Evolutionary conservation across 2,888 invertebrate genomes (phyloP).

Genomic region (Apamea sordens): DNA sequence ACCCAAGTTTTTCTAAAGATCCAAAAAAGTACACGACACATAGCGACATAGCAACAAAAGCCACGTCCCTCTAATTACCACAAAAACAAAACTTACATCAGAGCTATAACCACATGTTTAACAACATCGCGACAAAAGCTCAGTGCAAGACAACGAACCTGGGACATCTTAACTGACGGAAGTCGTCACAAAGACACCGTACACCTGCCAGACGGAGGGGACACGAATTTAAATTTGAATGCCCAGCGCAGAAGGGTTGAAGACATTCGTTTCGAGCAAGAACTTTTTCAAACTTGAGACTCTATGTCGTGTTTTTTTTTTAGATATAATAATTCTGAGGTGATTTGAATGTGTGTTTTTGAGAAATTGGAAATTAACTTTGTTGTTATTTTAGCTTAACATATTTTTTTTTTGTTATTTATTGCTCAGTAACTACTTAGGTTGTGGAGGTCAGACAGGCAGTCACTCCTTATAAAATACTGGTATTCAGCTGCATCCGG

Average conservation of each 20-base stretch:
- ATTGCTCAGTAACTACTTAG: no score
- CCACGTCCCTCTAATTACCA: conserved; percentile 44
- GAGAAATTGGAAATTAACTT: conserved; percentile 18
- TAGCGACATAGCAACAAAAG: conserved; percentile 34
- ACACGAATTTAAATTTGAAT: conserved; percentile 87
- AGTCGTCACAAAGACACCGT: conserved; percentile 81
- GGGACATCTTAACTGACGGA: conserved; percentile 78
- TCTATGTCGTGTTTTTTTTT: conserved; percentile 42
- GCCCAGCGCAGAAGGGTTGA: conserved; percentile 81
- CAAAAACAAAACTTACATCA: conserved; percentile 59
- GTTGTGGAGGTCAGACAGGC: no score
- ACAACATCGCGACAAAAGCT: conserved; percentile 67
- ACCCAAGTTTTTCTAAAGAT: neutral
- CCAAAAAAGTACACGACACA: conserved; percentile 38
- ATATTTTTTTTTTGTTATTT: neutral
- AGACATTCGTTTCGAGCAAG: conserved; percentile 72
- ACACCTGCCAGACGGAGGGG: conserved; percentile 83
- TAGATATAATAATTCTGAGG: conserved; percentile 49
- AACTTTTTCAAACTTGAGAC: conserved; percentile 68
- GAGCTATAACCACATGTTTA: conserved; percentile 60
- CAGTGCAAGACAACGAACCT: conserved; percentile 71
- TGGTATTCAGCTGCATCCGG: no score
- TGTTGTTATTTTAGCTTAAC: neutral
- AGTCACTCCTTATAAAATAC: no score
- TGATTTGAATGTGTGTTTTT: conserved; percentile 27